phyloP scores from a whole-genome alignment of 2,888 invertebrate genomes.

The Cerastoderma edule region DNA sequence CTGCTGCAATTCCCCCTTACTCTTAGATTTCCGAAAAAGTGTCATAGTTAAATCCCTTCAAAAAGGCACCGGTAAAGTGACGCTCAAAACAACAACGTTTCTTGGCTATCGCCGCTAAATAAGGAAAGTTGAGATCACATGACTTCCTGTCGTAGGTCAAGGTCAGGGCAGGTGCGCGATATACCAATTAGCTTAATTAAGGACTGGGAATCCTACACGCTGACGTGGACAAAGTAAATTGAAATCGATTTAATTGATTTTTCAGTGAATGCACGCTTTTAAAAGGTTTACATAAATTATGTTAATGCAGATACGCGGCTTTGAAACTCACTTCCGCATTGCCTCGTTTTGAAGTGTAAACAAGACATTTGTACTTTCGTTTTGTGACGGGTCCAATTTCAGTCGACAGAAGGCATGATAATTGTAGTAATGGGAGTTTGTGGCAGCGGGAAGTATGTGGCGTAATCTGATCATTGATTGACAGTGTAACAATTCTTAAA shows the following conservation, averaged over 20 bases:
- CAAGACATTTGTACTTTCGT: slow-evolving; percentile 28
- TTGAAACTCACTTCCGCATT: slow-evolving; percentile 51
- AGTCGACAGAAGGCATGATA: slow-evolving; percentile 47
- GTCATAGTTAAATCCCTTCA: slow-evolving; percentile 57
- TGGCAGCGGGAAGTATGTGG: slow-evolving; percentile 75
- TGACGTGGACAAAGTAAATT: slow-evolving; percentile 17
- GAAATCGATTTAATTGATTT: slow-evolving; percentile 27
- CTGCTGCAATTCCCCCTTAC: slow-evolving; percentile 80
- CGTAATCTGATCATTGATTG: too few species aligned
- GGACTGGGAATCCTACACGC: neutral
- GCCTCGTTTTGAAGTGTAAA: slow-evolving; percentile 60
- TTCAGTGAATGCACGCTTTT: slow-evolving; percentile 18
- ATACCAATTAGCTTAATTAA: slow-evolving; percentile 27
- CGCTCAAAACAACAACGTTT: slow-evolving; percentile 54
- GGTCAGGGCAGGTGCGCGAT: slow-evolving; percentile 54
- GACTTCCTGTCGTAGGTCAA: slow-evolving; percentile 65
- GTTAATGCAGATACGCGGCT: slow-evolving; percentile 34
- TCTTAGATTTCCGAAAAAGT: slow-evolving; percentile 78
- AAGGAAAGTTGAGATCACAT: slow-evolving; percentile 68
- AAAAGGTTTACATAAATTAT: slow-evolving; percentile 48
- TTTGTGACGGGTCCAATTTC: slow-evolving; percentile 2
- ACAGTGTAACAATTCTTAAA: too few species aligned
- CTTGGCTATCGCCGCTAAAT: slow-evolving; percentile 57
- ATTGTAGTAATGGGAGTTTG: slow-evolving; percentile 75
- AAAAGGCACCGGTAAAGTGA: slow-evolving; percentile 52